Evolutionary conservation across 2,888 invertebrate genomes (phyloP).

Genomic region (Teleogryllus oceanicus): DNA sequence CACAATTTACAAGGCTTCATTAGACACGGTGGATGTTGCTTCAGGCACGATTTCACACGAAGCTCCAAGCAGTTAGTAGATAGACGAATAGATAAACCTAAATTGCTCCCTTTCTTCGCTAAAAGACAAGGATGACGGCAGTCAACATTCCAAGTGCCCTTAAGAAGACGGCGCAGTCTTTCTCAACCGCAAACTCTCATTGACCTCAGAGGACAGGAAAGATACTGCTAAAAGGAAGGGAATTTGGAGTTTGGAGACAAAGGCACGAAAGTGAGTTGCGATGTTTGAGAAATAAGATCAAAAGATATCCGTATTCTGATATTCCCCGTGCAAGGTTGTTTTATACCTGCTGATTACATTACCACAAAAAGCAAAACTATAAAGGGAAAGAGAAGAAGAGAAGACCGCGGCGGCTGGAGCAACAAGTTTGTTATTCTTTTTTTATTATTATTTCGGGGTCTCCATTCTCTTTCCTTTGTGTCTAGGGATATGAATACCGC

Average conservation of each 20-base stretch:
- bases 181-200: slow-evolving; percentile 5
- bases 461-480: slow-evolving; percentile 18
- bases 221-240: slow-evolving; percentile 19
- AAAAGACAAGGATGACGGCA: neutral
- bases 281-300: slow-evolving; percentile 32
- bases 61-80: too few relatives aligned
- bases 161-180: neutral
- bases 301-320: slow-evolving; percentile 25
- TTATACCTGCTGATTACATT: slow-evolving; percentile 28
- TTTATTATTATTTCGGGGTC: slow-evolving; percentile 1
- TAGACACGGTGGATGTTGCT: too few relatives aligned
- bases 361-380: slow-evolving; percentile 28
- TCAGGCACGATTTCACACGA: too few relatives aligned
- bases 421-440: slow-evolving; percentile 1
- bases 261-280: slow-evolving; percentile 27
- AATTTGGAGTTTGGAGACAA: neutral
- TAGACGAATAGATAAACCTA: too few relatives aligned
- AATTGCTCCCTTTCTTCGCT: too few relatives aligned
- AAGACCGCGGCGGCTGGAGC: slow-evolving; percentile 1
- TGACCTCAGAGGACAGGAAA: neutral
- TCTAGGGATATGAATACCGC: slow-evolving; percentile 18
- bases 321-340: slow-evolving; percentile 22
- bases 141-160: neutral
- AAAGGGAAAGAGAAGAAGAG: neutral
- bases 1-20: too few relatives aligned